Conservation (phyloP, 2,888 invertebrate genomes). For the Ganaspis brasiliensis region DNA sequence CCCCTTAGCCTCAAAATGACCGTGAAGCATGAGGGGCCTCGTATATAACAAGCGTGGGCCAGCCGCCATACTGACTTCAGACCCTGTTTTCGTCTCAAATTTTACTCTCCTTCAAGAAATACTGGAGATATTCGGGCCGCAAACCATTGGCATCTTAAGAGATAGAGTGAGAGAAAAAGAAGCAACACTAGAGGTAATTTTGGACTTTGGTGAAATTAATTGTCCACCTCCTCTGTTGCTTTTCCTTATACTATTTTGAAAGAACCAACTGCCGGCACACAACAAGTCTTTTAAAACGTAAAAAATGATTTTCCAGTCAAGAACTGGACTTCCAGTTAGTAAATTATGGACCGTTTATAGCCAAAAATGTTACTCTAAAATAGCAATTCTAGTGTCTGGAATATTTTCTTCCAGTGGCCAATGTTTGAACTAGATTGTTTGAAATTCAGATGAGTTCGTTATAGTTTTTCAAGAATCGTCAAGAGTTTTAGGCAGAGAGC, state of each 20-base stretch:
- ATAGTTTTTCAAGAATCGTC: too few relatives aligned
- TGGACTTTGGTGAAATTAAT: slow-evolving; percentile 7
- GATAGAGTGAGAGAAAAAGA: slow-evolving; percentile 3
- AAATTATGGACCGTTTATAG: too few relatives aligned
- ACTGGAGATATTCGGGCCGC: slow-evolving; percentile 1
- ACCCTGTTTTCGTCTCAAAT: slow-evolving; percentile 39
- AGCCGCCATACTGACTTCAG: slow-evolving; percentile 44
- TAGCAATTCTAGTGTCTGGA: not conserved
- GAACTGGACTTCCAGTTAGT: too few relatives aligned
- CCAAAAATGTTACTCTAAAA: too few relatives aligned
- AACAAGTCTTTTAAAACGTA: too few relatives aligned
- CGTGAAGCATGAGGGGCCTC: slow-evolving; percentile 49
- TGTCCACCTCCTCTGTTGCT: not conserved
- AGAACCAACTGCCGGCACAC: not conserved
- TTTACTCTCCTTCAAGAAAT: slow-evolving; percentile 37
- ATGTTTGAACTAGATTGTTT: too few relatives aligned
- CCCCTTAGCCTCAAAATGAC: slow-evolving; percentile 23
- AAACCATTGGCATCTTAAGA: slow-evolving; percentile 57
- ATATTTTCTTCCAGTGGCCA: not conserved
- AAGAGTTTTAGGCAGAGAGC: not conserved
- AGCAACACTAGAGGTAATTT: not conserved
- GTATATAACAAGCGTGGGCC: slow-evolving; percentile 54
- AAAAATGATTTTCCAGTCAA: slow-evolving; percentile 4
- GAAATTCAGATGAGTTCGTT: too few relatives aligned
- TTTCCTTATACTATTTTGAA: slow-evolving; percentile 8